Evolutionary conservation across 2,797 vertebrate species (phyloP).

Genomic region (Myotis pilosus): DNA sequence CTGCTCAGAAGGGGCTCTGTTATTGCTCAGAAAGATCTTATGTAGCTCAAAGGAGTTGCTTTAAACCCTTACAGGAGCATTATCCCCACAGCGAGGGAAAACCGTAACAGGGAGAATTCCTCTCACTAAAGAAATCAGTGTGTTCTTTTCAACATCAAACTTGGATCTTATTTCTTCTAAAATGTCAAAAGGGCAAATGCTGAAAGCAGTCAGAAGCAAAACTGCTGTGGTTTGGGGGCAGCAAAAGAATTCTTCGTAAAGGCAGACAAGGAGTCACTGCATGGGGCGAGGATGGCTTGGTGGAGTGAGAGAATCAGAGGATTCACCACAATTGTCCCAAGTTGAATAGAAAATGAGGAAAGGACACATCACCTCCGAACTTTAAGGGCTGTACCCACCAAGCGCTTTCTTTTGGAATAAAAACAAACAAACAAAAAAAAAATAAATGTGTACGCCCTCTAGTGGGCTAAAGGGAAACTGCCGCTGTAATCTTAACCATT

Average conservation of each 20-base stretch:
- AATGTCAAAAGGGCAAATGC: slow-evolving; percentile 66
- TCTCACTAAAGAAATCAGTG: slow-evolving; percentile 31
- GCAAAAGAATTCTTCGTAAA: slow-evolving; percentile 12
- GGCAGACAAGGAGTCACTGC: slow-evolving; percentile 20
- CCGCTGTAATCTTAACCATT: neutral
- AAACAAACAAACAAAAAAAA: slow-evolving; percentile 62
- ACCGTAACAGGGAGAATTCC: neutral
- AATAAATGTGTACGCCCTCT: slow-evolving; percentile 68
- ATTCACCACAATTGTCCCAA: neutral
- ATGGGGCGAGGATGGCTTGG: neutral
- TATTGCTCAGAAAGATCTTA: neutral
- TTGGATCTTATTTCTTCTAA: slow-evolving; percentile 63
- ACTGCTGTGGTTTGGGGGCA: slow-evolving; percentile 54
- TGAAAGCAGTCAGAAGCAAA: slow-evolving; percentile 65
- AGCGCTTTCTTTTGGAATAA: neutral
- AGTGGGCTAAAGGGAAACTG: slow-evolving; percentile 54
- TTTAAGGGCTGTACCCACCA: neutral
- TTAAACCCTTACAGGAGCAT: neutral
- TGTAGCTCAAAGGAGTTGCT: neutral
- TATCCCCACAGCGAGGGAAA: slow-evolving; percentile 12
- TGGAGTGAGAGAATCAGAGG: neutral
- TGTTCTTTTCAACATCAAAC: slow-evolving; percentile 59
- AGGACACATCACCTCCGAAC: neutral
- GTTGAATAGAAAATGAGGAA: neutral
- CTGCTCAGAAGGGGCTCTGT: neutral